These are phyloP conservation scores for Elephas maximus DNA, from an alignment of 2,113 vertebrate genomes.

Conservation along the genomic window DNA sequence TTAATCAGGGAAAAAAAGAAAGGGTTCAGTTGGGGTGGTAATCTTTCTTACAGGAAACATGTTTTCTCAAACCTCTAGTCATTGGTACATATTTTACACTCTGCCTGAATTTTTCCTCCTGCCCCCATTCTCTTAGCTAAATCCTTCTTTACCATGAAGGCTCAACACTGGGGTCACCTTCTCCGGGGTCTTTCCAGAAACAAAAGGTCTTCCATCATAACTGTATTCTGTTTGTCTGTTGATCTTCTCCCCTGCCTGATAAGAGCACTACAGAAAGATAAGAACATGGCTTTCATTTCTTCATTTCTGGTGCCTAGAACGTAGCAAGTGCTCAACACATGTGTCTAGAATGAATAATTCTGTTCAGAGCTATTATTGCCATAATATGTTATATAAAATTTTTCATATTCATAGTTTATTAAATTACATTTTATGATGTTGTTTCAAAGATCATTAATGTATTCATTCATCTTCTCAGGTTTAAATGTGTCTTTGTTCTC, in stretches of 20 bases:
- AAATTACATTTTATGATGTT: not conserved
- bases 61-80: not conserved
- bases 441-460: slow-evolving; percentile 9
- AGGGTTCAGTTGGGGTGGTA: accelerated
- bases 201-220: not conserved
- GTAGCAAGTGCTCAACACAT: not conserved
- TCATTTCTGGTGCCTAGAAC: not conserved
- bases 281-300: not conserved
- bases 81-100: not conserved
- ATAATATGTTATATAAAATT: not conserved
- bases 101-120: not conserved
- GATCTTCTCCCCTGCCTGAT: not conserved
- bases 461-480: not conserved
- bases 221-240: not conserved
- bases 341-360: not conserved
- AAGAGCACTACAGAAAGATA: not conserved
- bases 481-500: slow-evolving; percentile 30
- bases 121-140: not conserved
- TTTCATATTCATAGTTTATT: slow-evolving; percentile 21
- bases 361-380: not conserved
- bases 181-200: not conserved
- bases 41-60: not conserved
- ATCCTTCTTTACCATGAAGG: not conserved
- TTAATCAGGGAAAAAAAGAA: not conserved
- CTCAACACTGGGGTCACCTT: not conserved